These are phyloP conservation scores for Tetramorium parvispinum DNA, from an alignment of 1,140 invertebrate genomes.

Conservation along the genomic window DNA sequence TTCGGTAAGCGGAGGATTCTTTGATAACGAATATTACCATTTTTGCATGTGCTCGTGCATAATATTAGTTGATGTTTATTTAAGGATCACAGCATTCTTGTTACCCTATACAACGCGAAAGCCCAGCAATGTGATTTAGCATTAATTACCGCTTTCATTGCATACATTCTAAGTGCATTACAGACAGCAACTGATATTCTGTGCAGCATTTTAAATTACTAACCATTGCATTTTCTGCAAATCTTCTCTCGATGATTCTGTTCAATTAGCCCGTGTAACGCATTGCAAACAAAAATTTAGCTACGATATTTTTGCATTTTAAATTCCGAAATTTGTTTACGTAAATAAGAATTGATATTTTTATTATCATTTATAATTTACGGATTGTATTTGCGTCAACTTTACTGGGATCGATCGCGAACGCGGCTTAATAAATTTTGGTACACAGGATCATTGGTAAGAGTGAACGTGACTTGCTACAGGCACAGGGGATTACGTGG, in stretches of 20 bases:
- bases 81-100: slow-evolving; percentile 27
- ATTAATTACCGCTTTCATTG: slow-evolving; percentile 75
- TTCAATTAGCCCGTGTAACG: background rate
- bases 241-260: background rate
- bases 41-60: slow-evolving; percentile 42
- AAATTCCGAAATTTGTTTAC: slow-evolving; percentile 1
- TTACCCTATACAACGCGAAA: slow-evolving; percentile 32
- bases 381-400: slow-evolving; percentile 43
- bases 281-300: background rate
- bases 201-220: slow-evolving; percentile 33
- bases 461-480: slow-evolving; percentile 67
- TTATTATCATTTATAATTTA: slow-evolving; percentile 32
- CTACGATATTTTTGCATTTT: background rate
- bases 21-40: slow-evolving; percentile 29
- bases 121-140: slow-evolving; percentile 72
- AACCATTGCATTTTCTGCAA: slow-evolving; percentile 18
- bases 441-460: slow-evolving; percentile 53
- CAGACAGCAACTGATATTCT: background rate
- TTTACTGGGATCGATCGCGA: slow-evolving; percentile 18
- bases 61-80: slow-evolving; percentile 53
- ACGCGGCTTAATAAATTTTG: slow-evolving; percentile 56
- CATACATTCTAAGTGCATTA: slow-evolving; percentile 63
- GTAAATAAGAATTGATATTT: slow-evolving; percentile 11
- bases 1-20: slow-evolving; percentile 14
- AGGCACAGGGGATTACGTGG: slow-evolving; percentile 67